Evolutionary conservation across 2,113 vertebrate species (phyloP).

Genomic region (Ifrita kowaldi): DNA sequence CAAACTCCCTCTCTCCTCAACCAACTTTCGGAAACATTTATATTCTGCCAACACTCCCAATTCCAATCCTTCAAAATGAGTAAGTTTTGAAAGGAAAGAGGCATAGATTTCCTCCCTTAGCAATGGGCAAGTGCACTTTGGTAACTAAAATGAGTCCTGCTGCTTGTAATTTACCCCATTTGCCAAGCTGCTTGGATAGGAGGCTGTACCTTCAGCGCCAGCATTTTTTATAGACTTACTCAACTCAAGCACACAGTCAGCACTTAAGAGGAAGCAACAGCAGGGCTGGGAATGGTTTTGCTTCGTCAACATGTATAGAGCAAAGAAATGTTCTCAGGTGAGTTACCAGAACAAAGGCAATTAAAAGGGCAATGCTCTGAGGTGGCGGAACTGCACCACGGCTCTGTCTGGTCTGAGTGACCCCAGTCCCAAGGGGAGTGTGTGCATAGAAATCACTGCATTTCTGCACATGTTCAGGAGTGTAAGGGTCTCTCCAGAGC

Average conservation of each 20-base stretch:
- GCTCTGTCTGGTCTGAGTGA: accelerated
- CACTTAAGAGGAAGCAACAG: not conserved
- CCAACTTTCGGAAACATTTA: not conserved
- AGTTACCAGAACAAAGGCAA: not conserved
- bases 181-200: not conserved
- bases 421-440: not conserved
- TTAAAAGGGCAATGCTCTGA: not conserved
- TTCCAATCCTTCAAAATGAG: not conserved
- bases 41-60: not conserved
- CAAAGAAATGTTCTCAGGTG: not conserved
- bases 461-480: not conserved
- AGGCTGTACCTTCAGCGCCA: not conserved
- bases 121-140: not conserved
- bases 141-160: not conserved
- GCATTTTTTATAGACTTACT: not conserved
- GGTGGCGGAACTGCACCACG: accelerated
- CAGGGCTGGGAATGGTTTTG: not conserved
- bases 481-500: not conserved
- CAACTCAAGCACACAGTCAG: not conserved
- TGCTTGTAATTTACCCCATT: not conserved
- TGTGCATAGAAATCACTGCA: not conserved
- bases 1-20: not conserved
- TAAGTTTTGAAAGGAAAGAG: not conserved
- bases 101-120: not conserved
- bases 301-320: not conserved